Conservation (phyloP, 37 sponge, comb jelly and placozoan species). For the Amphimedon queenslandica region DNA sequence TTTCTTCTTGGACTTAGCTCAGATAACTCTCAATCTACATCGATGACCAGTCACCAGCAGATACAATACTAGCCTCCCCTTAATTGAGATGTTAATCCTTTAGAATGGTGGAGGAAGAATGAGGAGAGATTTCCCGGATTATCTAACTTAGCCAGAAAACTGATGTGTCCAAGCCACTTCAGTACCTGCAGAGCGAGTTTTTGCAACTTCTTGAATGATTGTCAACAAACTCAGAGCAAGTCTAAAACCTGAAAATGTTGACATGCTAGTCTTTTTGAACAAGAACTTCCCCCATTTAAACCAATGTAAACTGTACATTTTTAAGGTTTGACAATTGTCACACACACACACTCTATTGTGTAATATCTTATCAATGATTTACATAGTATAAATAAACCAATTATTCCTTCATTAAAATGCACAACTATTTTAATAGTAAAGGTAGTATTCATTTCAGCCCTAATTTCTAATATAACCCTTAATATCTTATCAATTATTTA, state of each 20-base stretch:
- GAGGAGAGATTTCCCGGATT: not conserved
- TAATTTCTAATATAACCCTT: too few species aligned
- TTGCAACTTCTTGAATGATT: constrained; percentile 11
- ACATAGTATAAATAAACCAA: too few species aligned
- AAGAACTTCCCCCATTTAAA: not conserved
- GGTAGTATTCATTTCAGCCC: too few species aligned
- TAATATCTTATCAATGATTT: too few species aligned
- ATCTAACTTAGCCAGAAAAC: not conserved
- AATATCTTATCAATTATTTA: too few species aligned
- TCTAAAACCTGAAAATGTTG: too few species aligned
- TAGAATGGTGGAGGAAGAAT: constrained; percentile 8
- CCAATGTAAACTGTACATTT: not conserved
- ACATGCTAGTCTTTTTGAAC: too few species aligned
- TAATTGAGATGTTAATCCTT: not conserved
- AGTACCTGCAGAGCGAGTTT: constrained; percentile 13
- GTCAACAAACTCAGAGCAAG: not conserved
- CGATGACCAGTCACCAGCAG: not conserved
- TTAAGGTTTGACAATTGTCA: too few species aligned
- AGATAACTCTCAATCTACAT: too few species aligned
- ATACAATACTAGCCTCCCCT: not conserved
- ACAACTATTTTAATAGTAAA: too few species aligned
- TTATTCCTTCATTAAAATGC: too few species aligned
- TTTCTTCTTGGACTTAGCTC: constrained; percentile 7
- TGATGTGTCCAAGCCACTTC: constrained; percentile 8
- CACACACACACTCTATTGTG: too few species aligned